Percentiles rank a stretch among this genome's conserved stretches.
phyloP scores from a whole-genome alignment of 2,797 vertebrate genomes.

The Gymnothorax javanicus region DNA sequence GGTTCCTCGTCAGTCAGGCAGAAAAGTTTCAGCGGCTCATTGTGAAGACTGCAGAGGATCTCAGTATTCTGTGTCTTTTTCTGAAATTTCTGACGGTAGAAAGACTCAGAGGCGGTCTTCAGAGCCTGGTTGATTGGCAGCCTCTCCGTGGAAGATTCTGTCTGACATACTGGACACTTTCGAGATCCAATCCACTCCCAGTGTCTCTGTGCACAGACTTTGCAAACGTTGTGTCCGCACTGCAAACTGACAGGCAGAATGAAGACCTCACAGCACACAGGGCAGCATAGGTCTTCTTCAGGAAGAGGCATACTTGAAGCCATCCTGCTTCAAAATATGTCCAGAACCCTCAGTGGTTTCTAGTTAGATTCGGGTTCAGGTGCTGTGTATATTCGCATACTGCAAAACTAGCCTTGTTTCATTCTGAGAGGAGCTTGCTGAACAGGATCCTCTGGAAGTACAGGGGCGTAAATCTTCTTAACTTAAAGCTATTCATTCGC shows the following conservation, averaged over 20 bases:
- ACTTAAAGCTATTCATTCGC: neutral
- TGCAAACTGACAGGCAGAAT: conserved; percentile 58
- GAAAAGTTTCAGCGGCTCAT: conserved; percentile 61
- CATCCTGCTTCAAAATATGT: conserved; percentile 45
- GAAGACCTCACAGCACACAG: conserved; percentile 61
- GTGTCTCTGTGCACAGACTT: conserved; percentile 62
- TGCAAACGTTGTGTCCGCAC: conserved; percentile 70
- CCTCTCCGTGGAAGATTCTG: conserved; percentile 43
- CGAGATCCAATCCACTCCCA: conserved; percentile 60
- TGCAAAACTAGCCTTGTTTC: neutral
- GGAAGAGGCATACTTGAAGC: conserved; percentile 27
- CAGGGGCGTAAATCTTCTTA: neutral
- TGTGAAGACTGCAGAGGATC: conserved; percentile 54
- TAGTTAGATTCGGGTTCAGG: neutral
- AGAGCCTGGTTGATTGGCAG: conserved; percentile 67
- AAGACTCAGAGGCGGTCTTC: conserved; percentile 60
- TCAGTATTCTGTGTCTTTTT: neutral
- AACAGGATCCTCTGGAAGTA: neutral
- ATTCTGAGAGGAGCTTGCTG: neutral
- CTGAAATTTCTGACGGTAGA: conserved; percentile 33
- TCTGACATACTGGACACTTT: conserved; percentile 65
- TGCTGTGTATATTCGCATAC: neutral
- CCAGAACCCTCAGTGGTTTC: neutral
- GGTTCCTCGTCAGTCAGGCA: conserved; percentile 64
- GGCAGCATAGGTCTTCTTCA: conserved; percentile 59